A percentile compares a stretch with the other conserved stretches of the same genome.
Evolutionary conservation across 2,888 invertebrate genomes (phyloP).

Genomic region (Lasioglossum calceatum): DNA sequence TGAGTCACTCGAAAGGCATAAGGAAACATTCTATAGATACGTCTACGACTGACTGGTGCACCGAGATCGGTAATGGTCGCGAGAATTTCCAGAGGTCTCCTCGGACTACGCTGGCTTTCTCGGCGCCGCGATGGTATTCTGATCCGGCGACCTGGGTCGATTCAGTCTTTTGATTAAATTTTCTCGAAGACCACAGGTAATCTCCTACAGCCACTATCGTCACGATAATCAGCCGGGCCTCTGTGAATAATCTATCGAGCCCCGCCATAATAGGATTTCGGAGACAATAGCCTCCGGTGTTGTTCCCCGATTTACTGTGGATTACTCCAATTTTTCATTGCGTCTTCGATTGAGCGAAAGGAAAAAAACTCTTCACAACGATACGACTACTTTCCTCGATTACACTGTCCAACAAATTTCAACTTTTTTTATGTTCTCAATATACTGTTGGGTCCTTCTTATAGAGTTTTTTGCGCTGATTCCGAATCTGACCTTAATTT

Average conservation of each 20-base stretch:
- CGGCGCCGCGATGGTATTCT: slow-evolving; percentile 30
- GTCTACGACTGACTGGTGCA: slow-evolving; percentile 51
- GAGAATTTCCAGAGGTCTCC: slow-evolving; percentile 64
- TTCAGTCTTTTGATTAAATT: slow-evolving; percentile 58
- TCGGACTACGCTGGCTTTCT: slow-evolving; percentile 30
- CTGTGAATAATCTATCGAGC: background rate
- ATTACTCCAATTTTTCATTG: background rate
- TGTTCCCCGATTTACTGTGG: background rate
- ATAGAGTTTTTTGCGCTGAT: no score
- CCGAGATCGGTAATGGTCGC: slow-evolving; percentile 61
- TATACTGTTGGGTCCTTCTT: no score
- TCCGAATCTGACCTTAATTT: no score
- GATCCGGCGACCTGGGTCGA: slow-evolving; percentile 32
- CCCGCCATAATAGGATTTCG: background rate
- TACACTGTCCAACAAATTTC: no score
- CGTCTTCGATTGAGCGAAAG: background rate
- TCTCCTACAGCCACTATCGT: slow-evolving; percentile 25
- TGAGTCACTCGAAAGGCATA: slow-evolving; percentile 50
- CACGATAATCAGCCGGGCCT: background rate
- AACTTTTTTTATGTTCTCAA: no score
- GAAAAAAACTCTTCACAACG: no score
- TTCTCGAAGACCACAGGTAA: slow-evolving; percentile 45
- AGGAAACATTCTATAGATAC: slow-evolving; percentile 58
- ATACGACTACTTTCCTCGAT: no score
- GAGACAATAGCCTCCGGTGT: background rate